Base-by-base conservation (phyloP, 2,888 invertebrate genomes). In the Agriotes lineatus region DNA sequence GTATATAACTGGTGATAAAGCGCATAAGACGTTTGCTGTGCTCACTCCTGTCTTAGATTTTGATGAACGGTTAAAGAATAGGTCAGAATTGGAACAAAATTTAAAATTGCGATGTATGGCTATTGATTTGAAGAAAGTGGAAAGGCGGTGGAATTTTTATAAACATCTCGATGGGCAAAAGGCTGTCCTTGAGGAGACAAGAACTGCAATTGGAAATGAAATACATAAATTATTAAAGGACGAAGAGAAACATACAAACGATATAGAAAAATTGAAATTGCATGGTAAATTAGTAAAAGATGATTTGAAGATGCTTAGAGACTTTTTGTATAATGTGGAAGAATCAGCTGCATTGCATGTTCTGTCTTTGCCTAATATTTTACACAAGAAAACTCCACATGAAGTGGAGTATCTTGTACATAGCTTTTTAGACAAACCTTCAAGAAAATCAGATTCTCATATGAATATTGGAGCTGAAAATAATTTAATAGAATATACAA, bases 41-140 rank as follows among this genome's bases (percentile, higher is more conserved):
- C 80, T 95, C 18, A 87, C 87, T 14, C 94, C 94, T 0, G 86
- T 89, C 76, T 81, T 94, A 74, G 91, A 94, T 79, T 89, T 90
- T 74, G 86, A 88, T 16, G 85, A 87, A 59, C 85, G 85, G 66
- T 84, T 92, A 10, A 77, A 84, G 54, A 80, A 91, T 56, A 83
- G 85, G 45, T 78, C 86, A 1, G 77, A 80, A 48, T 80, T 92
- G 48, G 82, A 88, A 72, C 78, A 85, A 59, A 90, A 91, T 76
- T 79, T 94, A 1, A 75, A 80, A 16, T 83, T 83, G 65, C 85
- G 94, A 39, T 86, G 88, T 35, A 73, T 87, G 5, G 79, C 86
- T 16, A 81, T 90, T 12, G 82, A 91, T 80, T 80, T 91, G 5
- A 79, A 84, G 2, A 86, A 87, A 68, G 76, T 93, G 35, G 85